These are phyloP conservation scores for Chrysaora quinquecirrha DNA, from an alignment of 30 jellyfish, hydroid and myxozoan species.

Conservation along the genomic window DNA sequence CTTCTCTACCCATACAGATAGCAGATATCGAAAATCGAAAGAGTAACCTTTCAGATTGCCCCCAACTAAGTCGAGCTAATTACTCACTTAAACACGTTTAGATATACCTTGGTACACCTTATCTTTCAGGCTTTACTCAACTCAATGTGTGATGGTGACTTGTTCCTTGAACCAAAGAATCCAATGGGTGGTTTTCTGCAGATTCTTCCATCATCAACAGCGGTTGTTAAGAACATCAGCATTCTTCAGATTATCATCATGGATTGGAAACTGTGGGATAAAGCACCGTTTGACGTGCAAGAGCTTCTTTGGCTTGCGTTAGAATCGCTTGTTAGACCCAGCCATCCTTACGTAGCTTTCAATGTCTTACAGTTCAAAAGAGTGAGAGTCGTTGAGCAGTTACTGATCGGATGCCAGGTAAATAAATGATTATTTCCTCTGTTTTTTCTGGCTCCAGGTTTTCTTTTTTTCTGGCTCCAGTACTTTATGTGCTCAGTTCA, in stretches of 20 bases:
- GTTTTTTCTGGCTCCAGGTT: too few species aligned
- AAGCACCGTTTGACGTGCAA: slow-evolving; percentile 77
- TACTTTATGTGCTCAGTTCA: too few species aligned
- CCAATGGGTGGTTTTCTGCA: slow-evolving; percentile 49
- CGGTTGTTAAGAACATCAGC: slow-evolving; percentile 91
- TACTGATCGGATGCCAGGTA: slow-evolving; percentile 93
- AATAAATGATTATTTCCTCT: too few species aligned
- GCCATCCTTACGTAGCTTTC: slow-evolving; percentile 73
- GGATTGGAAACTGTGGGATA: slow-evolving; percentile 86
- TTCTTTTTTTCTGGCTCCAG: too few species aligned
- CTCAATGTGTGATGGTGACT: slow-evolving; percentile 84
- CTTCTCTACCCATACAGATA: too few species aligned
- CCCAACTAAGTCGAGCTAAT: too few species aligned
- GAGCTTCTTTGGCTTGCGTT: slow-evolving; percentile 75
- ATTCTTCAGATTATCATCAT: slow-evolving; percentile 71
- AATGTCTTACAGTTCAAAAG: slow-evolving; percentile 91
- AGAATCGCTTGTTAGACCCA: slow-evolving; percentile 76
- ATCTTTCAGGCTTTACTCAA: slow-evolving; percentile 75
- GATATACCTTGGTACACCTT: too few species aligned
- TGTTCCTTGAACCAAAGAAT: slow-evolving; percentile 61
- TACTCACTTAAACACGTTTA: too few species aligned
- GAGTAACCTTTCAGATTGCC: too few species aligned
- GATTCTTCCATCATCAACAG: slow-evolving; percentile 61
- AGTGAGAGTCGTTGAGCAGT: slow-evolving; percentile 85
- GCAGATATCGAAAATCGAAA: too few species aligned